Base-by-base conservation (phyloP, 37 sponge, comb jelly and placozoan species). In the Oopsacas minuta region DNA sequence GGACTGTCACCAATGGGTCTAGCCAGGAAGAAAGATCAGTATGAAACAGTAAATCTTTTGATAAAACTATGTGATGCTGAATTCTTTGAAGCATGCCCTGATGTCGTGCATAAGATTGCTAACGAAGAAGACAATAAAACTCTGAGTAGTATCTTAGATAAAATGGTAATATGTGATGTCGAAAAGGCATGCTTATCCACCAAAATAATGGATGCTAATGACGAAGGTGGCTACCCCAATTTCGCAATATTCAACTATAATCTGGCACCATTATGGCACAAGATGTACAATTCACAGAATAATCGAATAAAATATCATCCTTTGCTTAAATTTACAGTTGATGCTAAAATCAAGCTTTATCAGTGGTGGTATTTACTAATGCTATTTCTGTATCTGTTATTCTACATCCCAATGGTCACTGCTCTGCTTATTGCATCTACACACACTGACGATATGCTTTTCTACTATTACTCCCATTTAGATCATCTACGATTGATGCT, bases 81-180 rank as follows among this genome's bases (percentile, higher is more conserved):
- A n/a, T 61, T 61, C 75, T 61, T 61, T n/a, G 75, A 61, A n/a
- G 22, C 32, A 25, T 61, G 75, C 28, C 75, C 75, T 20, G 75
- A 61, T 61, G 75, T 61, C 75, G 75, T 61, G 22, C 75, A 61
- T 12, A 10, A n/a, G 30, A 61, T 61, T n/a, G 75, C 22, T 32
- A 34, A 61, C 28, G 75, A 61, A 61, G 75, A 61, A n/a, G 75
- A 61, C 75, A 61, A 61, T 34, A 61, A n/a, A 5, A 61, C 75
- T 25, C 75, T 61, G 17, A 61, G 20, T 61, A 61, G 28, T 34
- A 61, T 61, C 22, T 34, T 61, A 61, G 75, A 61, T 61, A 61
- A 61, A 61, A 61, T 61, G 75, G 75, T 61, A 5, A 20, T 61
- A 12, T 61, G 75, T 61, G 75, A 61, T 12, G 75, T 34, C 5